These are phyloP conservation scores for Nomada fabriciana DNA, from an alignment of 2,888 invertebrate species.

Conservation along the genomic window DNA sequence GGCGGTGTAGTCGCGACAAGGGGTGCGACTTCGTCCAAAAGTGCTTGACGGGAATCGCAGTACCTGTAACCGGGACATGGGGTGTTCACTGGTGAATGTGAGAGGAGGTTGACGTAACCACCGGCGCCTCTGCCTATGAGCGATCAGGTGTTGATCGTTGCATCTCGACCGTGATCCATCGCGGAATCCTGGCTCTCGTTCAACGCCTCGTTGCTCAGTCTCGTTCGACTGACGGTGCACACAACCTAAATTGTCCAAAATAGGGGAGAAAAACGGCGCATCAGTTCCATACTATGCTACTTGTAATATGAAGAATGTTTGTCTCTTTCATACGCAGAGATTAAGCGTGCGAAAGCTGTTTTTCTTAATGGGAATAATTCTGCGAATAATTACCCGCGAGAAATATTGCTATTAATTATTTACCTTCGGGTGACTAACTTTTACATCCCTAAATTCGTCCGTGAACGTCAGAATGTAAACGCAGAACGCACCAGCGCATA, in stretches of 20 bases:
- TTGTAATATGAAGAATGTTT: no score
- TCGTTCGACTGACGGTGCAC: conserved; percentile 66
- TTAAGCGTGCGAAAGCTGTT: no score
- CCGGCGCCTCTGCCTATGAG: conserved; percentile 67
- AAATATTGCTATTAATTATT: conserved; percentile 6
- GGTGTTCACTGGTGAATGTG: conserved; percentile 77
- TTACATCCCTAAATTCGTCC: conserved; percentile 87
- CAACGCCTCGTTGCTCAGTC: conserved; percentile 69
- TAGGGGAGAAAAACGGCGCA: background rate
- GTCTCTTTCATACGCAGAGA: no score
- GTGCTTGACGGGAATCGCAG: conserved; percentile 63
- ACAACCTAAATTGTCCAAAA: conserved; percentile 60
- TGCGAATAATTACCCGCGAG: no score
- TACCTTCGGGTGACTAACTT: conserved; percentile 86
- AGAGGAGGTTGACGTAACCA: conserved; percentile 75
- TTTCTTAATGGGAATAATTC: no score
- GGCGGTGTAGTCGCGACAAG: conserved; percentile 63
- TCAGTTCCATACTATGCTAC: no score
- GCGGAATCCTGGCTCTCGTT: conserved; percentile 65
- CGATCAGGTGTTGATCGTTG: conserved; percentile 76
- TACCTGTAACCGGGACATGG: conserved; percentile 76
- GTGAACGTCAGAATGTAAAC: conserved; percentile 88
- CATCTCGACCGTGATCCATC: conserved; percentile 34
- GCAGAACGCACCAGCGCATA: conserved; percentile 87
- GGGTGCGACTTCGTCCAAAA: conserved; percentile 71